Evolutionary conservation across 92 coral and sea anemone genomes (phyloP).

Genomic region (Palythoa grandis): DNA sequence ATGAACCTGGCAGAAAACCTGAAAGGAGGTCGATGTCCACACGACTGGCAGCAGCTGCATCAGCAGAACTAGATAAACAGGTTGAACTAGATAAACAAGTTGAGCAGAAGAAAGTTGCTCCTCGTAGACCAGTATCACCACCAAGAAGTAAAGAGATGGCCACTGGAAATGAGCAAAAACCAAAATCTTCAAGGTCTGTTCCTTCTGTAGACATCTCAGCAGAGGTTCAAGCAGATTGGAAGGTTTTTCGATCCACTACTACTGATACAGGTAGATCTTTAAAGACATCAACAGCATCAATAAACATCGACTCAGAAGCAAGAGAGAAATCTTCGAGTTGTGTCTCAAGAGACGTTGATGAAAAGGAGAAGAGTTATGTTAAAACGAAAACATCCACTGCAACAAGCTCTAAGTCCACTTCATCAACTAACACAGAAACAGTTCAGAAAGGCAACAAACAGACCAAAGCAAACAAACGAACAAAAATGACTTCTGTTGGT

Average conservation of each 20-base stretch:
- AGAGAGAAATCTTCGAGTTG: neutral
- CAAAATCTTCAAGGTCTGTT: neutral
- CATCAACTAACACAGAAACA: neutral
- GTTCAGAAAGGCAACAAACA: constrained; percentile 13
- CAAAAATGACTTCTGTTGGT: constrained; percentile 11
- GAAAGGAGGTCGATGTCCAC: constrained; percentile 40
- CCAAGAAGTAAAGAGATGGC: neutral
- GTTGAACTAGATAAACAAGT: neutral
- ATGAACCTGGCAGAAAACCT: constrained; percentile 5
- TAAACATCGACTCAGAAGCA: neutral
- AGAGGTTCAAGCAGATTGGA: neutral
- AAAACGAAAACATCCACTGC: neutral
- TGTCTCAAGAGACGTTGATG: neutral
- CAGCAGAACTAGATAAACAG: constrained; percentile 21
- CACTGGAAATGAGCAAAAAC: constrained; percentile 1
- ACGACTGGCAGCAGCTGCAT: constrained; percentile 27
- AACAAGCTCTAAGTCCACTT: neutral
- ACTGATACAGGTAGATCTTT: neutral
- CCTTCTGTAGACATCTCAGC: neutral
- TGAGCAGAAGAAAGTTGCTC: constrained; percentile 10
- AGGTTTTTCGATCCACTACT: neutral
- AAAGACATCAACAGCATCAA: neutral
- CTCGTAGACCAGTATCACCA: neutral
- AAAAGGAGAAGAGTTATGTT: neutral
- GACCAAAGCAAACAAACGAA: neutral